These are phyloP conservation scores for Mastigias papua DNA, from an alignment of 30 jellyfish, hydroid and myxozoan species.

Conservation along the genomic window DNA sequence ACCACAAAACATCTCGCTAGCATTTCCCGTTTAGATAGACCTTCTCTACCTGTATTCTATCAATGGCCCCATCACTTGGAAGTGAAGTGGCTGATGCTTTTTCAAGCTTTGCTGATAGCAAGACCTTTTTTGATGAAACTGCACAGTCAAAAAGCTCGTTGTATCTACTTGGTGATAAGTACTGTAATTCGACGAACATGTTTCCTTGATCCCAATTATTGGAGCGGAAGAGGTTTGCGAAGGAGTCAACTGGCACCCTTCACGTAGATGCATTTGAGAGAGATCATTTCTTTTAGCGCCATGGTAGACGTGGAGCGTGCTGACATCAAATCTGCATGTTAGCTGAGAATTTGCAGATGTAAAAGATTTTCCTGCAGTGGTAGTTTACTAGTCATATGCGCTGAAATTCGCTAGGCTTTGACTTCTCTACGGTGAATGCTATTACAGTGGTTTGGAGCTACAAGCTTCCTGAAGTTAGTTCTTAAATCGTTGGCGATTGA, in stretches of 20 bases:
- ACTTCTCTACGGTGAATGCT: neutral
- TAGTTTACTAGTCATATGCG: neutral
- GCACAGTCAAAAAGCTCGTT: conserved; percentile 35
- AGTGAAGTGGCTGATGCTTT: conserved; percentile 31
- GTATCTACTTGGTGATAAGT: conserved; percentile 26
- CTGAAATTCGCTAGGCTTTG: neutral
- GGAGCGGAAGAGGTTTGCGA: conserved; percentile 6
- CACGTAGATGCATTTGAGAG: no score
- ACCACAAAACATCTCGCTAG: no score
- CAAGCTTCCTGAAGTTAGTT: conserved; percentile 18
- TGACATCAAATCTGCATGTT: conserved; percentile 1
- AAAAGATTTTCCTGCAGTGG: neutral
- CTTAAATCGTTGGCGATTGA: conserved; percentile 14
- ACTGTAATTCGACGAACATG: conserved; percentile 21
- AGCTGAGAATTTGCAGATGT: conserved; percentile 8
- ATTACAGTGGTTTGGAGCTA: conserved; percentile 10
- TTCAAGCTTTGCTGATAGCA: conserved; percentile 26
- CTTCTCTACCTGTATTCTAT: conserved; percentile 18
- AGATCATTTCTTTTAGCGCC: neutral
- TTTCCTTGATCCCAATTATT: conserved; percentile 33
- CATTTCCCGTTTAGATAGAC: conserved; percentile 5
- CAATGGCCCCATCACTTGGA: conserved; percentile 10
- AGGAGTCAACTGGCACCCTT: no score
- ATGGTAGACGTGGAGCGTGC: conserved; percentile 15
- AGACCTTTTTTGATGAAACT: conserved; percentile 15